Evolutionary conservation across 2,888 invertebrate species (phyloP), one percentile per base, ranked within the genome.

Genomic region (Apoderus coryli): DNA sequence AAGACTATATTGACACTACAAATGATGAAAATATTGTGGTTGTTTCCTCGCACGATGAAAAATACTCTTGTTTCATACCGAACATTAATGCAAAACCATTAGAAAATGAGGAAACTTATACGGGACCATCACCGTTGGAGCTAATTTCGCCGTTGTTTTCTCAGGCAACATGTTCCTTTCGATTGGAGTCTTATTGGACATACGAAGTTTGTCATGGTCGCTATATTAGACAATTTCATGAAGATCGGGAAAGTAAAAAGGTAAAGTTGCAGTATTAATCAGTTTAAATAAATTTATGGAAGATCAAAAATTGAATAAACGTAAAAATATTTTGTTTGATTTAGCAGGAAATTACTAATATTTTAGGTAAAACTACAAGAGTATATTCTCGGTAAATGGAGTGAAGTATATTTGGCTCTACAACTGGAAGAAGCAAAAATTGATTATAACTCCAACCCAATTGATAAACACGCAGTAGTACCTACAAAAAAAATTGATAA

Each of bases 191-290:
- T 3, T 95, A 90, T 51, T 95, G 95, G 95, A 88, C 88, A 0
- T 95, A 95, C 54, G 92, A 95, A 58, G 71, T 95, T 15, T 95
- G 95, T 48, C 95, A 95, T 57, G 93, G 93, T 0, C 67, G 73
- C 44, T 81, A 79, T 54, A 72, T 96, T 3, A 68, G 86, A 14
- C 96, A 98, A 54, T 98, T 86, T 54, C 95, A 98, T 55, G 95
- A 96, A 53, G 89, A 90, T 46, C 70, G 88, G 43, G 92, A 90
- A 54, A 80, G 75, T 57, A 77, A 85, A 59, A 72, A 75, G 53
- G 68, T 81, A 2, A 81, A 77, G 50, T 60, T 75, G 0, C n/a
- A n/a, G n/a, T n/a, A n/a, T n/a, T n/a, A n/a, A n/a, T n/a, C 89
- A 90, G 49, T n/a, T n/a, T n/a, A n/a, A n/a, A n/a, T n/a, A n/a